Evolutionary conservation across 2,888 invertebrate species (phyloP).

Genomic region (Brenthis ino): DNA sequence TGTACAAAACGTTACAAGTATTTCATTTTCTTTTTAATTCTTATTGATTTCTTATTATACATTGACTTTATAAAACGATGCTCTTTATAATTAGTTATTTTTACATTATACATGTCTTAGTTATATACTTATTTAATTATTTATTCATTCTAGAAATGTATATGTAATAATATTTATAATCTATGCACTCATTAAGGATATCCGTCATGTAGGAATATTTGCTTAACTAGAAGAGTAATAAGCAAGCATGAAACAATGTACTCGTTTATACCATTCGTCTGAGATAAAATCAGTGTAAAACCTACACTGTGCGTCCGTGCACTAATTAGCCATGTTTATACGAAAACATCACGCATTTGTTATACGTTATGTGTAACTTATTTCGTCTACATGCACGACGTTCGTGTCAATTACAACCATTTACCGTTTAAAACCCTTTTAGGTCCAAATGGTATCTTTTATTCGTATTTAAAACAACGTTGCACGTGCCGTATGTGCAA

Average conservation of each 20-base stretch:
- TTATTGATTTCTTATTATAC: not conserved
- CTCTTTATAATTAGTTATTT: too few species aligned
- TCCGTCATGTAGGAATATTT: not conserved
- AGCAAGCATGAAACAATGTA: constrained; percentile 2
- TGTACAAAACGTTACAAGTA: constrained; percentile 7
- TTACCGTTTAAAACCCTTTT: constrained; percentile 39
- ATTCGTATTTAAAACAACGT: constrained; percentile 41
- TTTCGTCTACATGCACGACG: constrained; percentile 30
- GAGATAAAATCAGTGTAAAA: constrained; percentile 2
- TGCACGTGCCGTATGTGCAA: constrained; percentile 41
- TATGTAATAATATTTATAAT: not conserved
- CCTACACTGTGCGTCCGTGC: constrained; percentile 19
- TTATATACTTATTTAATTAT: too few species aligned
- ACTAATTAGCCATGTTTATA: constrained; percentile 33
- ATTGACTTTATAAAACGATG: too few species aligned
- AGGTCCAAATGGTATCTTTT: constrained; percentile 39
- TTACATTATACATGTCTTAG: too few species aligned
- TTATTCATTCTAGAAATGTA: too few species aligned
- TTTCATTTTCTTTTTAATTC: constrained; percentile 1
- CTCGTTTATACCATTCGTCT: not conserved
- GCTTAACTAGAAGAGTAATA: not conserved
- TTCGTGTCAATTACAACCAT: constrained; percentile 38
- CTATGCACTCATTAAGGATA: not conserved
- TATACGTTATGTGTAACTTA: constrained; percentile 22
- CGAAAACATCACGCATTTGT: constrained; percentile 37